Evolutionary conservation across 2,113 vertebrate species (phyloP).

Genomic region (Eidolon helvum): DNA sequence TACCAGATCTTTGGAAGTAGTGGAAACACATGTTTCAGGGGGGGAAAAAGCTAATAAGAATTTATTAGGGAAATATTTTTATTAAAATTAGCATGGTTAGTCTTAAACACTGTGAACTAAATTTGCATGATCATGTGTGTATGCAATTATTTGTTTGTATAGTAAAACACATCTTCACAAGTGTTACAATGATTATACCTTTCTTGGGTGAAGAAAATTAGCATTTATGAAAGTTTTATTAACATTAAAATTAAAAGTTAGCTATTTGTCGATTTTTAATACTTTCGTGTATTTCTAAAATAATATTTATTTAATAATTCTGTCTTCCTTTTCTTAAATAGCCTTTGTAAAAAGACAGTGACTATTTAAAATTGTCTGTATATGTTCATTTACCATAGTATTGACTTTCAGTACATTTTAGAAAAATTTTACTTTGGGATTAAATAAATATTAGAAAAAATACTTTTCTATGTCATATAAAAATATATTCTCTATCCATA

Average conservation of each 20-base stretch:
- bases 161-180: background rate
- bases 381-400: background rate
- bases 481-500: background rate
- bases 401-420: background rate
- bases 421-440: background rate
- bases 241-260: slow-evolving; percentile 40
- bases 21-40: slow-evolving; percentile 61
- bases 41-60: slow-evolving; percentile 35
- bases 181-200: slow-evolving; percentile 15
- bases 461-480: background rate
- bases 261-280: slow-evolving; percentile 1
- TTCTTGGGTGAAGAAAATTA: slow-evolving; percentile 48
- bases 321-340: slow-evolving; percentile 1
- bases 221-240: background rate
- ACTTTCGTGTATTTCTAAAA: slow-evolving; percentile 16
- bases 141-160: background rate
- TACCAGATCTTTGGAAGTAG: slow-evolving; percentile 55
- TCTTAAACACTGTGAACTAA: slow-evolving; percentile 56
- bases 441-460: slow-evolving; percentile 11
- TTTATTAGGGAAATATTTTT: slow-evolving; percentile 61
- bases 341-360: background rate
- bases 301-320: slow-evolving; percentile 6
- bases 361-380: background rate
- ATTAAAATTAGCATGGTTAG: slow-evolving; percentile 54
- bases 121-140: slow-evolving; percentile 52